Evolutionary conservation across 2,113 vertebrate genomes (phyloP), one percentile per base, ranked within the genome.

Genomic region (Xiphophorus couchianus): DNA sequence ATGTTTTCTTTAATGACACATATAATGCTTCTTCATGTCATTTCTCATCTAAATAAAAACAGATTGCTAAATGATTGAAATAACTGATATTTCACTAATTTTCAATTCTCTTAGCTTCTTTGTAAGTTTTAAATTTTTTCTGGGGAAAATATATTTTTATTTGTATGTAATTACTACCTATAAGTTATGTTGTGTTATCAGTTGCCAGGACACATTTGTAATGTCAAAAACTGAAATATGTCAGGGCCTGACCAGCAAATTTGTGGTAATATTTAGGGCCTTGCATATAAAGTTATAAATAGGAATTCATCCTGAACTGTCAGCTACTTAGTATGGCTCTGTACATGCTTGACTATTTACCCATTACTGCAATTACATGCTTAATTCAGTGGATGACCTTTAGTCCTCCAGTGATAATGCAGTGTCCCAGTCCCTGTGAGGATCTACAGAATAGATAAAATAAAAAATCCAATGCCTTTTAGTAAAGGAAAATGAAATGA

Each of bases 321-420:
- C 70, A 75, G 44, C 80, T 76, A 75, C 60, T 83, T 83, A 86
- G 66, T 76, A 80, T 80, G 78, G 64, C 66, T 61, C 71, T 73
- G 63, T 65, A 85, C 79, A 60, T 64, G 73, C 77, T 71, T 70
- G 66, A 84, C 71, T 86, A 78, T 87, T 90, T 85, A 89, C 70
- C 66, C 66, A 79, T 77, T 62, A 72, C 29, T 67, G 71, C 73
- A 89, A 88, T 81, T 84, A 82, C 69, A 89, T 83, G 80, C 86
- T 84, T 91, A 85, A 89, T 91, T 87, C 76, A 87, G 61, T 68
- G 76, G 63, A 62, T 76, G 68, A 29, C 30, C 69, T 37, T 72
- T 62, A 8, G 6, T 70, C 58, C 72, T 42, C 29, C 72, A 8
- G 61, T 67, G 10, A 64, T 29, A 71, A 78, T 62, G 72, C 48